Conservation (phyloP, 1,140 invertebrate species). For the Phymastichus coffea region DNA sequence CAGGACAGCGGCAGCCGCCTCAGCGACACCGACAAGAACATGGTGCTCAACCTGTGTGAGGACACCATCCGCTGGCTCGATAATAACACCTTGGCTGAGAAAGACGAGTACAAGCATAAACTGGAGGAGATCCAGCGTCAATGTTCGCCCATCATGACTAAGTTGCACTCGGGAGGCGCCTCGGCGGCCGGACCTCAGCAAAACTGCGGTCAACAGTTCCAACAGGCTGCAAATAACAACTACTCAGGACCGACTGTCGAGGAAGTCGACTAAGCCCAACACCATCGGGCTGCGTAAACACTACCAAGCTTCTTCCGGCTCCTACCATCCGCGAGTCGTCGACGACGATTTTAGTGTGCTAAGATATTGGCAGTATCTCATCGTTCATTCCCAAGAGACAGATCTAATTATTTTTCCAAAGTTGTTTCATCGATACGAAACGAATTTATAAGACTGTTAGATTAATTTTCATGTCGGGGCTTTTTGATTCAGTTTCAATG, state of each 20-base stretch:
- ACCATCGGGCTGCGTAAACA: not conserved
- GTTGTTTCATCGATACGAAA: conserved; percentile 5
- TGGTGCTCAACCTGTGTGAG: conserved; percentile 49
- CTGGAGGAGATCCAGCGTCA: conserved; percentile 71
- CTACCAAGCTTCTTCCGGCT: conserved; percentile 3
- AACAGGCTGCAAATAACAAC: conserved; percentile 25
- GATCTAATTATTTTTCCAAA: conserved; percentile 2
- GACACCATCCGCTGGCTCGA: conserved; percentile 61
- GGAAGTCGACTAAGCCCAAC: conserved; percentile 60
- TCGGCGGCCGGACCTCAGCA: conserved; percentile 40
- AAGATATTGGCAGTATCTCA: not conserved
- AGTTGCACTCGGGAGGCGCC: conserved; percentile 65
- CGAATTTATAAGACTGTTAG: not conserved
- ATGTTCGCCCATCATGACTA: conserved; percentile 75
- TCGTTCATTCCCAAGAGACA: not conserved
- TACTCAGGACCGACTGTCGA: conserved; percentile 61
- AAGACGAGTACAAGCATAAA: conserved; percentile 75
- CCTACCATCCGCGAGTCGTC: conserved; percentile 3
- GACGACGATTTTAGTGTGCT: not conserved
- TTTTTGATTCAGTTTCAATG: not conserved
- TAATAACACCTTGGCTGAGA: conserved; percentile 69
- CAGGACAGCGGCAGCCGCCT: conserved; percentile 45
- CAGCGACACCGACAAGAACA: conserved; percentile 40
- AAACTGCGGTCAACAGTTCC: conserved; percentile 30
- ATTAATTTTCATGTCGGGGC: conserved; percentile 13